These are phyloP conservation scores for Narcine bancroftii DNA, from an alignment of 2,113 vertebrate species.

Conservation along the genomic window DNA sequence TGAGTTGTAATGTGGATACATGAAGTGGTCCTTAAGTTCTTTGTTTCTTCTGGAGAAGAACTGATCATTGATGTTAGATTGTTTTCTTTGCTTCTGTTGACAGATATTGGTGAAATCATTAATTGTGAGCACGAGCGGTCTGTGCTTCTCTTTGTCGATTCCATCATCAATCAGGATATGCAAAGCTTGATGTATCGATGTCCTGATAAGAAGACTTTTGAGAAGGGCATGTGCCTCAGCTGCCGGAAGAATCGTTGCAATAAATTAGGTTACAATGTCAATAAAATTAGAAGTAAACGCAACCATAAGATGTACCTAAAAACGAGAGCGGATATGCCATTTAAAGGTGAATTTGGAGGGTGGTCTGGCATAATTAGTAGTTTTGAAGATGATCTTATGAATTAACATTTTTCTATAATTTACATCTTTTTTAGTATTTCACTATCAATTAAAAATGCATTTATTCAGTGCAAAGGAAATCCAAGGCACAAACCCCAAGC, in stretches of 20 bases:
- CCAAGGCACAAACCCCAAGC: conserved; percentile 63
- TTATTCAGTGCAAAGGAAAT: conserved; percentile 73
- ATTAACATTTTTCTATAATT: conserved; percentile 27
- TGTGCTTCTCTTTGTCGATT: conserved; percentile 87
- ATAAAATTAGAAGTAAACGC: conserved; percentile 68
- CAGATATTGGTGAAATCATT: conserved; percentile 76
- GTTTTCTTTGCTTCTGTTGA: neutral
- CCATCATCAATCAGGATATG: conserved; percentile 80
- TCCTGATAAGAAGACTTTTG: conserved; percentile 76
- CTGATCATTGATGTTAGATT: neutral
- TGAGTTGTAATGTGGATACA: too few relatives aligned
- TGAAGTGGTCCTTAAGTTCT: neutral
- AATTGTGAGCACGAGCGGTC: conserved; percentile 88
- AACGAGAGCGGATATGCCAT: conserved; percentile 83
- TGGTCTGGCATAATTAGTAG: too few relatives aligned
- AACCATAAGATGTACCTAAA: conserved; percentile 95
- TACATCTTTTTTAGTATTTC: conserved; percentile 66
- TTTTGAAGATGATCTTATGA: neutral
- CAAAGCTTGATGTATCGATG: conserved; percentile 88
- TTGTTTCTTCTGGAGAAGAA: neutral
- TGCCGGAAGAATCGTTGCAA: conserved; percentile 93
- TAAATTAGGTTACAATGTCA: conserved; percentile 81
- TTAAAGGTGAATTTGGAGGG: conserved; percentile 63
- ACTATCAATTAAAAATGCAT: conserved; percentile 97
- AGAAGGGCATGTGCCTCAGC: conserved; percentile 92